Percentiles rank a stretch among this genome's conserved stretches.
phyloP scores from a whole-genome alignment of 2,797 vertebrate genomes.

The Malacoraja senta region DNA sequence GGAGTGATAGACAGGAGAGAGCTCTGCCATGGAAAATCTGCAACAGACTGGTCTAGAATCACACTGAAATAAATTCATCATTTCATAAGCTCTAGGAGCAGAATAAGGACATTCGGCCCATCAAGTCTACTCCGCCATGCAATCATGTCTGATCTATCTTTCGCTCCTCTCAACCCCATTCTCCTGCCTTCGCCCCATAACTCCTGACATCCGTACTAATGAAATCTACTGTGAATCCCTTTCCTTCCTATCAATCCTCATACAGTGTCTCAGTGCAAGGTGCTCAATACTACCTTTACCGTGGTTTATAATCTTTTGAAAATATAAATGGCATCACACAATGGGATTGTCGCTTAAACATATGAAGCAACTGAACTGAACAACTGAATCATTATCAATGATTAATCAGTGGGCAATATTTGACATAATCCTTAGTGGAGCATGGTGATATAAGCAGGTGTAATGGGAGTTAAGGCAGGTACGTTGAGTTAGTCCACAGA shows the following conservation, averaged over 20 bases:
- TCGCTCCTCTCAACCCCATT: too few species aligned
- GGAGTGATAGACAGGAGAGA: neutral
- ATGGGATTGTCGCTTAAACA: neutral
- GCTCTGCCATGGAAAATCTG: neutral
- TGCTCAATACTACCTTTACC: neutral
- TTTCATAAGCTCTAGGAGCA: too few species aligned
- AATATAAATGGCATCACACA: neutral
- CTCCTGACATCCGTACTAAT: too few species aligned
- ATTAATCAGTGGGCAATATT: neutral
- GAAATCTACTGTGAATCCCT: neutral
- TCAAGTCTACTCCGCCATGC: too few species aligned
- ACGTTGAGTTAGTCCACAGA: too few species aligned
- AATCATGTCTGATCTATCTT: too few species aligned
- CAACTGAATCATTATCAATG: neutral
- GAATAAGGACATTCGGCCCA: too few species aligned
- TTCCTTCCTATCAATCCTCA: neutral
- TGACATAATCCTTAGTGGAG: neutral
- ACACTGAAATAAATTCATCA: neutral
- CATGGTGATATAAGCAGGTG: neutral
- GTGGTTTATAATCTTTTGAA: neutral
- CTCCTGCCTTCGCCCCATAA: too few species aligned
- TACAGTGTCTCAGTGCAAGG: neutral
- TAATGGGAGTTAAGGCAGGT: too few species aligned
- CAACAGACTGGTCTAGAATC: too few species aligned
- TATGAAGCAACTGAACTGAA: neutral